These are phyloP conservation scores for Muricea muricata DNA, from an alignment of 92 coral and sea anemone genomes.

Conservation along the genomic window DNA sequence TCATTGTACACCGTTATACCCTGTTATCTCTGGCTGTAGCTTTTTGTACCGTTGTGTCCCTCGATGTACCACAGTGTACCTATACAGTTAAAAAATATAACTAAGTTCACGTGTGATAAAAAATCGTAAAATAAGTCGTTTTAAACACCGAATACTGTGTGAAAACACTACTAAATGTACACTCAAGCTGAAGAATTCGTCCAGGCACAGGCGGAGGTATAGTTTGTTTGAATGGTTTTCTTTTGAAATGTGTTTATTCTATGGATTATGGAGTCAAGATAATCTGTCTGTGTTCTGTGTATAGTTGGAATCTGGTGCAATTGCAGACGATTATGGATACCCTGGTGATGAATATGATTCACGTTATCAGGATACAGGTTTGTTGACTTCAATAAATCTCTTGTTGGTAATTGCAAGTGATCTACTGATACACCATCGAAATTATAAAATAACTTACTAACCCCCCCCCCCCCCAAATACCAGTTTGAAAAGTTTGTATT, in stretches of 20 bases:
- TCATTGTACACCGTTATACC: too few relatives aligned
- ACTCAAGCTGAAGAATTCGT: slow-evolving; percentile 70
- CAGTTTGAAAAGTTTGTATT: too few relatives aligned
- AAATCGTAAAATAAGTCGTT: background rate
- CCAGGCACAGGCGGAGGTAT: slow-evolving; percentile 55
- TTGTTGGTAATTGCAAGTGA: too few relatives aligned
- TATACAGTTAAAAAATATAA: background rate
- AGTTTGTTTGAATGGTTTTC: background rate
- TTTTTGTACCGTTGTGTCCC: background rate
- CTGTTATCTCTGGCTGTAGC: too few relatives aligned
- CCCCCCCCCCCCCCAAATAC: too few relatives aligned
- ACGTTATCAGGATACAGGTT: slow-evolving; percentile 23
- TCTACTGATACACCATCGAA: too few relatives aligned
- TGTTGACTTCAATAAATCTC: too few relatives aligned
- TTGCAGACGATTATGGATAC: slow-evolving; percentile 36
- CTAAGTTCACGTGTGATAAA: background rate
- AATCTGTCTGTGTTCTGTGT: background rate
- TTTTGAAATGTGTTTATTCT: background rate
- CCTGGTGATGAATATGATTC: slow-evolving; percentile 33
- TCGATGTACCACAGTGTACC: background rate
- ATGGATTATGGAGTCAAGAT: too few relatives aligned
- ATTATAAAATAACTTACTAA: too few relatives aligned
- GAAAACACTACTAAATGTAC: slow-evolving; percentile 42
- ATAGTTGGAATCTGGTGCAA: slow-evolving; percentile 43
- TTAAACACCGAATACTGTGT: background rate